Percentiles rank a stretch among this genome's conserved stretches.
phyloP scores from a whole-genome alignment of 2,113 vertebrate genomes.

The Ahaetulla prasina region DNA sequence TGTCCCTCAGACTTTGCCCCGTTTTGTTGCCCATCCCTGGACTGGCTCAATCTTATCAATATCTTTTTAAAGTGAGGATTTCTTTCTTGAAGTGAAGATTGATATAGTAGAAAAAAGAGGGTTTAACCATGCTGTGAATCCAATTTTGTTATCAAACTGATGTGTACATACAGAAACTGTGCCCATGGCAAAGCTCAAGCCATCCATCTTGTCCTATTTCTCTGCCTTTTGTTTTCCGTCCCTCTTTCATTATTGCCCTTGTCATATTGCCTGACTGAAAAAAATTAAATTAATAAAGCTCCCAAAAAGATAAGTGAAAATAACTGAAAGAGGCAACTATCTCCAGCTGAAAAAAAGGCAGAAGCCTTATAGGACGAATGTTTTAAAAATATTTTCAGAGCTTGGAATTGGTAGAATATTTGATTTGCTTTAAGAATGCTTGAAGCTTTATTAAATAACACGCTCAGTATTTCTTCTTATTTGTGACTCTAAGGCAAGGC shows the following conservation, averaged over 20 bases:
- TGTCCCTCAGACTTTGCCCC: background rate
- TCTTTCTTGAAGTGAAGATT: background rate
- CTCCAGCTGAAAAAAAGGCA: background rate
- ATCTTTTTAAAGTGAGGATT: background rate
- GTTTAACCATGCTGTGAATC: background rate
- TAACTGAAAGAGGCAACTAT: background rate
- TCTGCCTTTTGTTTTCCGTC: background rate
- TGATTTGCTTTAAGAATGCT: background rate
- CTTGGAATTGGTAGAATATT: background rate
- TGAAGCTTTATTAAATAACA: background rate
- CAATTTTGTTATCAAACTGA: background rate
- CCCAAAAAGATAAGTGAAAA: background rate
- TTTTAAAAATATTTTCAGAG: background rate
- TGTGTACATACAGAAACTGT: background rate
- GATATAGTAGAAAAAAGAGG: background rate
- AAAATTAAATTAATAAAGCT: background rate
- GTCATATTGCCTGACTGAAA: background rate
- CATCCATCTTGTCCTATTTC: too few species aligned
- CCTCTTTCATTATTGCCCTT: background rate
- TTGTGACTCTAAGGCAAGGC: background rate
- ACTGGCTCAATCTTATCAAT: background rate
- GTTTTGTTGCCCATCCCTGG: background rate
- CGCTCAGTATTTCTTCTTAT: background rate
- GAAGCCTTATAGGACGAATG: background rate
- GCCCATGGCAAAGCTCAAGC: background rate